A percentile compares a stretch with the other conserved stretches of the same genome.
phyloP scores from a whole-genome alignment of 2,888 invertebrate species.

The Ophonus ardosiacus region DNA sequence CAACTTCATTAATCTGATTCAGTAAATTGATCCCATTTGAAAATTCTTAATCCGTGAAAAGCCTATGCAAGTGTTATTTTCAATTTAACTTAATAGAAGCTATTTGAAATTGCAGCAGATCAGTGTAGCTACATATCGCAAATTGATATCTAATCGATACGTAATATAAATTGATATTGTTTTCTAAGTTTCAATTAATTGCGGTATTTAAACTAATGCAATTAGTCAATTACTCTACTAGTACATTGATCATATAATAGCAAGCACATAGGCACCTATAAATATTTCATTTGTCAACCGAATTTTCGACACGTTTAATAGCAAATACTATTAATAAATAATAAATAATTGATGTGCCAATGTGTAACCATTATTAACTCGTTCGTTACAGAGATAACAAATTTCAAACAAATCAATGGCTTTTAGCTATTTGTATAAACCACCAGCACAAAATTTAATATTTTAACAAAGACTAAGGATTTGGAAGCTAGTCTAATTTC shows the following conservation, averaged over 20 bases:
- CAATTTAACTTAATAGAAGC: constrained; percentile 13
- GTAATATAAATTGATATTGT: constrained; percentile 17
- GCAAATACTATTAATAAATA: constrained; percentile 16
- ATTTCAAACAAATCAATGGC: background rate
- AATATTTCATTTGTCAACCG: constrained; percentile 2
- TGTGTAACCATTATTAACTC: background rate
- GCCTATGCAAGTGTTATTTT: constrained; percentile 33
- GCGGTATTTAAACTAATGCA: constrained; percentile 34
- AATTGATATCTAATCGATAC: constrained; percentile 10
- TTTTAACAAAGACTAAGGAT: too few species aligned
- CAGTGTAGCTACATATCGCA: background rate
- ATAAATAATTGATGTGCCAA: background rate
- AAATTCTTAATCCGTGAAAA: constrained; percentile 15
- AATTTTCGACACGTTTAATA: constrained; percentile 1
- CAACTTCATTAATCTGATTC: constrained; percentile 31
- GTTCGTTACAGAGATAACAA: background rate
- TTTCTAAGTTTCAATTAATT: constrained; percentile 27
- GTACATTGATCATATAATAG: constrained; percentile 31
- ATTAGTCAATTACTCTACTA: constrained; percentile 16
- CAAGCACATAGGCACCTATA: background rate
- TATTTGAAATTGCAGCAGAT: background rate
- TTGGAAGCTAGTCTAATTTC: too few species aligned
- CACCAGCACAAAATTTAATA: too few species aligned
- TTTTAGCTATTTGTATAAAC: too few species aligned
- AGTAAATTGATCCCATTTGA: constrained; percentile 24